Evolutionary conservation across 2,888 invertebrate genomes (phyloP).

Genomic region (Drosophila differens): DNA sequence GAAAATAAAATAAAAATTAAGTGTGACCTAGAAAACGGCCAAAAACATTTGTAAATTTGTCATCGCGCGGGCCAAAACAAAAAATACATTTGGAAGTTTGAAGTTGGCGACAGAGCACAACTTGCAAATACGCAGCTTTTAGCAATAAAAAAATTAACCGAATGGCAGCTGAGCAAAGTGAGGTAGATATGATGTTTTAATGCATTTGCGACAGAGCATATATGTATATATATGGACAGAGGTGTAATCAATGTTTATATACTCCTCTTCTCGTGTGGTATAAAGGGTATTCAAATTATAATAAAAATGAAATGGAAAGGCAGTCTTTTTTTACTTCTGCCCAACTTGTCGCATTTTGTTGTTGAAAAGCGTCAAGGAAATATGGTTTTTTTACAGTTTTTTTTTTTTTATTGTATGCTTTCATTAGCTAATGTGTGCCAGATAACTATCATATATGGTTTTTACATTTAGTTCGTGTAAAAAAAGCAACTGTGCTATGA

Average conservation of each 20-base stretch:
- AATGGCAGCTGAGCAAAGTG: neutral
- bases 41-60: slow-evolving; percentile 64
- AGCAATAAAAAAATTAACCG: neutral
- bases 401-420: slow-evolving; percentile 34
- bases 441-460: slow-evolving; percentile 51
- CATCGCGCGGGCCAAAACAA: slow-evolving; percentile 46
- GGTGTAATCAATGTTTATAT: neutral
- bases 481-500: slow-evolving; percentile 36
- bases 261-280: neutral
- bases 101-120: neutral
- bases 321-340: slow-evolving; percentile 15
- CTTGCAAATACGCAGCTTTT: slow-evolving; percentile 12
- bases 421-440: slow-evolving; percentile 65
- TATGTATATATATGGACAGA: neutral
- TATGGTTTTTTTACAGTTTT: slow-evolving; percentile 9
- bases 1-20: slow-evolving; percentile 79
- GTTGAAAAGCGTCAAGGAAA: slow-evolving; percentile 40
- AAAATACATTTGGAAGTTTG: neutral
- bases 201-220: neutral
- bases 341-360: slow-evolving; percentile 55
- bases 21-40: slow-evolving; percentile 68
- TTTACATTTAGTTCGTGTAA: slow-evolving; percentile 8
- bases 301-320: slow-evolving; percentile 38
- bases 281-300: neutral
- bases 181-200: neutral